Conservation (phyloP, 2,797 vertebrate species). For the Chelonia mydas region DNA sequence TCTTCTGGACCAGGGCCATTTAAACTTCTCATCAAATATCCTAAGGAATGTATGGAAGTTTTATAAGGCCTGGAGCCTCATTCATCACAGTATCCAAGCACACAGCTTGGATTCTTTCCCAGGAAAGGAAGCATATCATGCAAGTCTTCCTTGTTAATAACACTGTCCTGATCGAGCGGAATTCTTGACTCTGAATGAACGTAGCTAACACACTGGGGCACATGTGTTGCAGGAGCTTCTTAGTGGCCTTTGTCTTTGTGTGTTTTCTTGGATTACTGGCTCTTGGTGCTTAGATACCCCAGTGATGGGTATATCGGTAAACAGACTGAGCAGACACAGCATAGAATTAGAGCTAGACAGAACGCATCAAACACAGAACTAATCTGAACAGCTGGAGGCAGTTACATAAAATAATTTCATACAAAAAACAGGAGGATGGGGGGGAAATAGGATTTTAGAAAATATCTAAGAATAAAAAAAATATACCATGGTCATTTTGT, state of each 20-base stretch:
- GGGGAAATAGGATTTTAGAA: background rate
- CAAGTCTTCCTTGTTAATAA: background rate
- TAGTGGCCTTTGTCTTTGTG: background rate
- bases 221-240: rapidly evolving
- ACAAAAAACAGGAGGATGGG: background rate
- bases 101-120: rapidly evolving
- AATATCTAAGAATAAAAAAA: background rate
- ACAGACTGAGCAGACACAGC: rapidly evolving
- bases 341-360: rapidly evolving
- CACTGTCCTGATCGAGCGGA: background rate
- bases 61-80: background rate
- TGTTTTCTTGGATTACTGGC: background rate
- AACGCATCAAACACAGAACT: background rate
- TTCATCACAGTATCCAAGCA: background rate
- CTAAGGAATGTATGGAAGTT: rapidly evolving
- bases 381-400: background rate
- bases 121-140: background rate
- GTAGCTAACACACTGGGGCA: background rate
- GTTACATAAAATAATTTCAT: background rate
- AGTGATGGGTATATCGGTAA: rapidly evolving
- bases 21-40: background rate
- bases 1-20: background rate
- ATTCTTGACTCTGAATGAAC: background rate
- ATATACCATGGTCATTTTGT: rapidly evolving
- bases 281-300: background rate